Base-by-base conservation (phyloP, 2,888 invertebrate genomes). In the Caenorhabditis angaria region DNA sequence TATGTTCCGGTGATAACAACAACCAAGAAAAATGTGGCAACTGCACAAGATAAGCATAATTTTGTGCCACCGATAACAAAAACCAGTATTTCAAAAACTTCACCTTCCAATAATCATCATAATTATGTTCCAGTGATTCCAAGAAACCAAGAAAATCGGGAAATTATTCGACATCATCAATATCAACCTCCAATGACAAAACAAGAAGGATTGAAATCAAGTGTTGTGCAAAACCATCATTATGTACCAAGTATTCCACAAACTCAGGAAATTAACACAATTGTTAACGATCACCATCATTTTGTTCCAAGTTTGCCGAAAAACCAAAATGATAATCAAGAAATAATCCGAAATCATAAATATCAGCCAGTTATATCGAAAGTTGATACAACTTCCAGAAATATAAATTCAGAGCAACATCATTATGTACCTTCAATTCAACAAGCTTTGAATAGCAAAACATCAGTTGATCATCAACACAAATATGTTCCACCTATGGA, bases 291-390 rank as follows among this genome's bases (percentile, higher is more conserved):
- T 0, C 64, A 65, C 14, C 72, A 72, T 50, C 54, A 61, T 22
- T 72, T 65, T 22, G 57, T 72, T 28, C 72, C 72, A 20, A 55
- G 58, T 24, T 48, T 60, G 10, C 58, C 59, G 25, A 68, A 68
- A 27, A 27, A 58, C 6, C 56, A 47, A 18, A 56, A 60, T n/a
- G 62, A 65, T 24, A 48, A 32, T 28, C 60, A 53, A 47, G 65
- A 60, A 60, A 59, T 63, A 28, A 48, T 61, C 28, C 18, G 60
- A 18, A 59, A 65, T 8, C 73, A 74, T 29, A 59, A 67, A 28
- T 74, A 74, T 29, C 61, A 70, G 18, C 74, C 74, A 25, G 61
- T 25, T 2, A n/a, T 41, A 6, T n/a, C 51, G 5, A n/a, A n/a
- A n/a, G 22, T 8, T 1, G 18, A 51, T 28, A 3, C 20, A 53